Base-by-base conservation (phyloP, 2,888 invertebrate genomes). In the Acanthococcus lagerstroemiae region DNA sequence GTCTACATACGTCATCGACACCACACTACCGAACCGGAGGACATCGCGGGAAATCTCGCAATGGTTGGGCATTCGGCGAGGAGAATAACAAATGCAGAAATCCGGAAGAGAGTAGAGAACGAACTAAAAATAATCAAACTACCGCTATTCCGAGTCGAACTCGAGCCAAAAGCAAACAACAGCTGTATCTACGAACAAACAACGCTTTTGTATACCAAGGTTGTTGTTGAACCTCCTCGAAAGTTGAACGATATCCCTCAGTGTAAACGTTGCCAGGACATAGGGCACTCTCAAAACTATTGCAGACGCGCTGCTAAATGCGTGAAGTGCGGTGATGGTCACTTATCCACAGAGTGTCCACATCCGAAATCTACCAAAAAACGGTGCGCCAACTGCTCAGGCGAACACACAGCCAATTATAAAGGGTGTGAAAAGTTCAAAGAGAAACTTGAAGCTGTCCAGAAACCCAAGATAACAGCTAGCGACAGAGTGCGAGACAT, bases 201-300 rank as follows among this genome's bases (percentile, higher is more conserved):
- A 12, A 37, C 9, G 15, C 15, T 37, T 9, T 30, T 17, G 9
- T 21, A 55, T 55, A 26, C 19, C 4, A n/a, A 24, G 15, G 19
- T 17, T 24, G 19, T 30, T 30, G 25, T 27, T 19, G 55, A 55
- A 26, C 17, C 0, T 12, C 55, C 55, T 22, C 21, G 50, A 1
- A 4, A 48, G 37, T 44, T 19, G 12, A 58, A 45, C 24, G 45
- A 45, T 24, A 25, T 45, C 30, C 44, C 57, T 19, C 57, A 57
- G 45, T 57, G 57, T 22, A 44, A 44, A 19, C 30, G 30, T 22
- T 57, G 57, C 30, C 57, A 57, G 30, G 45, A 24, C 12, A 15
- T 55, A 26, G 56, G 21, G 17, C 57, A 57, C n/a, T 37, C 56
- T 22, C 56, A 56, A 37, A 27, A 56, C 12, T 56, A 56, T 37